Conservation (phyloP, 2,113 vertebrate genomes). For the Erpornis zantholeuca region DNA sequence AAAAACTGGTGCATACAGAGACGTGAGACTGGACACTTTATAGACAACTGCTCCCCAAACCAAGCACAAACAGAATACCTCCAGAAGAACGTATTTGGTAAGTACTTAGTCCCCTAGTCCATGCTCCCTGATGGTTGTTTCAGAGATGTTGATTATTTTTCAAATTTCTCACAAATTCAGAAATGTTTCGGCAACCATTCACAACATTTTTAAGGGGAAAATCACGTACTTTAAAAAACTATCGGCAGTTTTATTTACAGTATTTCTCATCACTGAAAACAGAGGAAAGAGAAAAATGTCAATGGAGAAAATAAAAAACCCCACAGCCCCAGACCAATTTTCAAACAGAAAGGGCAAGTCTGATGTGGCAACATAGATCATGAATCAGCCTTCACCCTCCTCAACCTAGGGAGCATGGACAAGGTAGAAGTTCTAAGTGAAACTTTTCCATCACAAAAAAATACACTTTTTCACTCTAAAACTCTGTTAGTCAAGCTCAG, state of each 20-base stretch:
- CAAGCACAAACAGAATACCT: background rate
- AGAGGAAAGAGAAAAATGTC: background rate
- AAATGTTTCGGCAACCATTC: background rate
- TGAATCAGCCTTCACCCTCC: background rate
- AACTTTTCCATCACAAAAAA: background rate
- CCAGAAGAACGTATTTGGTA: background rate
- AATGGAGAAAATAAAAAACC: background rate
- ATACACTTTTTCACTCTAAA: rapidly evolving
- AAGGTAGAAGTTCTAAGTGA: background rate
- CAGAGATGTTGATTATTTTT: background rate
- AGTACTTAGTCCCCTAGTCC: background rate
- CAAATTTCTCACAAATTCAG: background rate
- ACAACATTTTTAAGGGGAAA: background rate
- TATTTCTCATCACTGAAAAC: background rate
- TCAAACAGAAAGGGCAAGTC: background rate
- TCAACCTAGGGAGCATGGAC: background rate
- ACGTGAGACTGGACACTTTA: background rate
- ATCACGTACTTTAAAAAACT: background rate
- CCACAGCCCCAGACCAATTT: background rate
- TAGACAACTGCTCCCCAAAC: background rate
- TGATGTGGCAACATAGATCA: background rate
- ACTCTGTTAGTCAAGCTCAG: background rate
- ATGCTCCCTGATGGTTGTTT: background rate
- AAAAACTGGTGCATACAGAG: background rate
- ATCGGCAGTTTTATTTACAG: background rate